These are phyloP conservation scores for Lepidocyrtoides sp. DNA, from an alignment of 2,888 invertebrate species.

Conservation along the genomic window DNA sequence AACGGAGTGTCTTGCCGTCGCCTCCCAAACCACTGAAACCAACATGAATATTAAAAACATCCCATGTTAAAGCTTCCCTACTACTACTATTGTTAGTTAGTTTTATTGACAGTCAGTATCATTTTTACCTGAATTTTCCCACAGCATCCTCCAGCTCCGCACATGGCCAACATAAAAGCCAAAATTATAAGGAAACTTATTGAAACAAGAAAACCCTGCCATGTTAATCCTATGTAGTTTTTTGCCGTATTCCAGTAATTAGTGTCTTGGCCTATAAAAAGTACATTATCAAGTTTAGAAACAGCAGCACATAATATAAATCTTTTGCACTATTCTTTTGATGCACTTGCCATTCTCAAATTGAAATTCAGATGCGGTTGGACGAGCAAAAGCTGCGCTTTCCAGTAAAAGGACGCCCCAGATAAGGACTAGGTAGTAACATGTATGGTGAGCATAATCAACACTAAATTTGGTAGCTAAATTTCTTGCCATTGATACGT, in stretches of 20 bases:
- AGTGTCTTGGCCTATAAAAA: slow-evolving; percentile 17
- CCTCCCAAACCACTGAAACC: slow-evolving; percentile 80
- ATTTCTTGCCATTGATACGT: slow-evolving; percentile 74
- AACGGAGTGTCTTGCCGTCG: slow-evolving; percentile 67
- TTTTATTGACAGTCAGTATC: background rate
- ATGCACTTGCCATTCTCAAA: slow-evolving; percentile 1
- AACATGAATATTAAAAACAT: background rate
- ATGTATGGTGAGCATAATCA: slow-evolving; percentile 57
- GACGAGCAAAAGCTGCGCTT: slow-evolving; percentile 49
- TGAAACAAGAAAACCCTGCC: slow-evolving; percentile 55
- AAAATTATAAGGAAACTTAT: slow-evolving; percentile 66
- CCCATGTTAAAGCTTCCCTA: background rate
- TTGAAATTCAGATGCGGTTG: slow-evolving; percentile 19
- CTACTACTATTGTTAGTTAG: background rate
- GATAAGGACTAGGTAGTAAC: slow-evolving; percentile 43
- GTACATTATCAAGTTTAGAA: background rate
- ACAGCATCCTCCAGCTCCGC: slow-evolving; percentile 81
- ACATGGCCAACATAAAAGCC: slow-evolving; percentile 67
- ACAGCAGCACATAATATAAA: too few species aligned
- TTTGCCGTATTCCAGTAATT: slow-evolving; percentile 10
- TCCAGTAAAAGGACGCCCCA: slow-evolving; percentile 10
- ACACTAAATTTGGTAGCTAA: slow-evolving; percentile 49
- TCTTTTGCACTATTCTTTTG: too few species aligned
- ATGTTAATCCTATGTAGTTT: slow-evolving; percentile 51
- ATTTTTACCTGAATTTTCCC: slow-evolving; percentile 75